Percentiles rank a stretch among this genome's conserved stretches.
Evolutionary conservation across 2,888 invertebrate species (phyloP).

Genomic region (Morpho achilles): DNA sequence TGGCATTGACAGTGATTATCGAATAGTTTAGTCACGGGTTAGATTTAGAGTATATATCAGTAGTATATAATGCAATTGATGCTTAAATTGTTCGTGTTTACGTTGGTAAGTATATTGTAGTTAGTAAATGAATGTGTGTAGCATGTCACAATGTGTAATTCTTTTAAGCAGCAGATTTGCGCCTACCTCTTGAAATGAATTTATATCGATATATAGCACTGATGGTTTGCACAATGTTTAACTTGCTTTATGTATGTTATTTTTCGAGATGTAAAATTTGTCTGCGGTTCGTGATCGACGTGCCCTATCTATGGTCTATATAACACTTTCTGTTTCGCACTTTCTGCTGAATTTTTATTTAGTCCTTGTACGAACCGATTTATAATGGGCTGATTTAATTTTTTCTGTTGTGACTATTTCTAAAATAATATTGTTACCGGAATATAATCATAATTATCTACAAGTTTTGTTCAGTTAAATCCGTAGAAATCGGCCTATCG

Average conservation of each 20-base stretch:
- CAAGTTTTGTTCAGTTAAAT: background rate
- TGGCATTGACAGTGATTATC: background rate
- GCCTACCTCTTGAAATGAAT: constrained; percentile 12
- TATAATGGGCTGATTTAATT: background rate
- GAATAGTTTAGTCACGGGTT: constrained; percentile 1
- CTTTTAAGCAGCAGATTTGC: background rate
- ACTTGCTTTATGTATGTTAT: constrained; percentile 18
- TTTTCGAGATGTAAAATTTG: constrained; percentile 15
- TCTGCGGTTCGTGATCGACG: constrained; percentile 24
- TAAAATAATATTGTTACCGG: too few relatives aligned
- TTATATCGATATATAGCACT: background rate
- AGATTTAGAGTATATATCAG: background rate
- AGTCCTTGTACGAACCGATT: constrained; percentile 4
- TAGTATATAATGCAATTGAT: background rate
- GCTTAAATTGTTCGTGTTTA: background rate
- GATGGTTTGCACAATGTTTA: constrained; percentile 8
- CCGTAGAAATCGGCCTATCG: background rate
- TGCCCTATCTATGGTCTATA: constrained; percentile 51
- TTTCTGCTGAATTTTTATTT: constrained; percentile 29
- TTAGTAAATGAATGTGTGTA: background rate
- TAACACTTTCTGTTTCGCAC: constrained; percentile 65
- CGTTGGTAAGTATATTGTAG: background rate
- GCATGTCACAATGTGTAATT: background rate
- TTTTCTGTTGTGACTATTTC: too few relatives aligned
- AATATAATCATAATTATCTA: too few relatives aligned